Evolutionary conservation across 2,888 invertebrate species (phyloP), one percentile per base, ranked within the genome.

Genomic region (Isoperla grammatica): DNA sequence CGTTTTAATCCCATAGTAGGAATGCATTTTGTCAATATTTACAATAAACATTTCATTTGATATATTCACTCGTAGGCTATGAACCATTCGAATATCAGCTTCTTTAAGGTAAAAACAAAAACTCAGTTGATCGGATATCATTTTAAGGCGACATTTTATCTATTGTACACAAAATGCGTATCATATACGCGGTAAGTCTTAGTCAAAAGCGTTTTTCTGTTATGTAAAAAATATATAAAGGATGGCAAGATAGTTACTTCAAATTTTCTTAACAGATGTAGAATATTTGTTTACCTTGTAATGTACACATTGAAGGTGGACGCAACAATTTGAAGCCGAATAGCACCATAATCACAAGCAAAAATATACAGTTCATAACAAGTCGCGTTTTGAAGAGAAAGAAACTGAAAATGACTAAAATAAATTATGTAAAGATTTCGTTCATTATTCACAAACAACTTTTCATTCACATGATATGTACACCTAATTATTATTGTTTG

Each of bases 331-430:
- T 48, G 58, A 58, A 61, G 56, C 49, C 46, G 56, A 59, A 56
- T 64, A 64, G 63, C 63, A 64, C 63, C 63, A 60, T 57, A 60
- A 60, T 61, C 57, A 63, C 56, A 64, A 64, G 62, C 63, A 64
- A 54, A 15, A 46, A 60, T 45, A 50, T 17, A 45, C 39, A 61
- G 22, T 40, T 37, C 35, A 35, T 29, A 57, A 56, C 23, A 57
- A 45, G 43, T 57, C 49, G 50, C 57, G 50, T 15, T 57, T 12
- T 45, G 17, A 46, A 56, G n/a, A 23, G 45, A 46, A 46, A 39
- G 15, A 49, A 19, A 55, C 22, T 37, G 37, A 13, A 53, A 39
- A 53, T 53, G 53, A 53, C 53, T 53, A 53, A 37, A 53, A 53
- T 53, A 53, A 53, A 53, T 53, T 53, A 53, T 53, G 15, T 53